These are phyloP conservation scores for Pharmacophagus antenor DNA, from an alignment of 2,888 invertebrate genomes.

Conservation along the genomic window DNA sequence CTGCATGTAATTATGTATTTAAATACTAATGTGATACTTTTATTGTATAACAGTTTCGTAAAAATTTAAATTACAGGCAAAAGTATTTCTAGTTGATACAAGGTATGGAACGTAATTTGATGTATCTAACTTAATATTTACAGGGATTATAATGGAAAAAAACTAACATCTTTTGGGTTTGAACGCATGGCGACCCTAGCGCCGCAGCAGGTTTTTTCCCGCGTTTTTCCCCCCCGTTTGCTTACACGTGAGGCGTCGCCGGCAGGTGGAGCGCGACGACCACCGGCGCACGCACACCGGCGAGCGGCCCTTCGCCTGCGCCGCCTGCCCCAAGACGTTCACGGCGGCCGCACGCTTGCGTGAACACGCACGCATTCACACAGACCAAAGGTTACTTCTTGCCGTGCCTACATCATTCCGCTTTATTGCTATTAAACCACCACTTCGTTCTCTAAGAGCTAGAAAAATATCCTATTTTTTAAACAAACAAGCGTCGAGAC, in stretches of 20 bases:
- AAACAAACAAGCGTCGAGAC: too few species aligned
- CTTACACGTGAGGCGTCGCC: constrained; percentile 13
- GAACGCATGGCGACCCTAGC: background rate
- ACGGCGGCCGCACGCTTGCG: constrained; percentile 75
- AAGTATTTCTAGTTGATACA: too few species aligned
- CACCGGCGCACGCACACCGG: constrained; percentile 76
- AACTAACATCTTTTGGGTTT: too few species aligned
- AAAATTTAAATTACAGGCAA: too few species aligned
- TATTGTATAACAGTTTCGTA: too few species aligned
- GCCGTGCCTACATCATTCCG: background rate
- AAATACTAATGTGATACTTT: too few species aligned
- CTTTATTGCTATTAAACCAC: background rate
- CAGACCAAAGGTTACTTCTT: constrained; percentile 69
- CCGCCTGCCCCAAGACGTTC: constrained; percentile 76
- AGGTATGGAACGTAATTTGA: too few species aligned
- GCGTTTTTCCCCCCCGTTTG: constrained; percentile 33
- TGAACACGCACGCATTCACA: constrained; percentile 75
- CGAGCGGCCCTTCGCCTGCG: constrained; percentile 75
- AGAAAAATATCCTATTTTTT: too few species aligned
- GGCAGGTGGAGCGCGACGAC: constrained; percentile 78
- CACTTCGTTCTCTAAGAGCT: too few species aligned
- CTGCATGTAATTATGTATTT: too few species aligned
- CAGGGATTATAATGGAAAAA: too few species aligned
- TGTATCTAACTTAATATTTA: too few species aligned
- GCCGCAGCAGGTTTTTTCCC: constrained; percentile 33